These are phyloP conservation scores for Propithecus perrieri DNA, from an alignment of 2,797 vertebrate genomes.

Conservation along the genomic window DNA sequence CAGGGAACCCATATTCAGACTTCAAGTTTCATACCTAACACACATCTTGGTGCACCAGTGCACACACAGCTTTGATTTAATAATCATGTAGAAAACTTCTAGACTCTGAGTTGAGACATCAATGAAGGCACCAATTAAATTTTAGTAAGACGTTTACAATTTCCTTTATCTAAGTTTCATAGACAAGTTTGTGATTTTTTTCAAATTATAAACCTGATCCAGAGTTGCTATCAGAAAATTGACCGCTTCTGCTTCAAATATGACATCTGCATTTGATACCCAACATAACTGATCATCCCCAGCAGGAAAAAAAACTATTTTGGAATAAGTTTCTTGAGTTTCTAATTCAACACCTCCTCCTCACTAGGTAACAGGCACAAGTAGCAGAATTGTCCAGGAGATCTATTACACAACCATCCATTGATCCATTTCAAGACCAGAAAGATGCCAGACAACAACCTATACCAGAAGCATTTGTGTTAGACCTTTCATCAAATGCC, in stretches of 20 bases:
- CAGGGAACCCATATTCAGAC: background rate
- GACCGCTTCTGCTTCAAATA: background rate
- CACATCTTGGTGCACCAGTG: background rate
- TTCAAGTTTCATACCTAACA: background rate
- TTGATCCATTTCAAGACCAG: background rate
- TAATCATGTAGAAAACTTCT: background rate
- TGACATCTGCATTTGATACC: background rate
- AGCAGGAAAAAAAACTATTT: background rate
- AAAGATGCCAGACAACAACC: background rate
- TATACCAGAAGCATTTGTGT: background rate
- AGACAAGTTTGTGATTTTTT: background rate
- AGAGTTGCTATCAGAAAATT: background rate
- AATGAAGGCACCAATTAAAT: background rate
- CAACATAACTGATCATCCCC: background rate
- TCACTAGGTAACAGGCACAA: background rate
- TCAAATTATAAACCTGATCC: background rate
- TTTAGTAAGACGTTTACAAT: background rate
- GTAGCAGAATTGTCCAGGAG: background rate
- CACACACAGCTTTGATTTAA: background rate
- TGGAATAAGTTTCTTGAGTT: background rate
- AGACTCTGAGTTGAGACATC: background rate
- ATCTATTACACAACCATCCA: background rate
- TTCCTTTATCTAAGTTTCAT: background rate
- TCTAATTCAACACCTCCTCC: background rate
- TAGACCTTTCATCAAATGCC: background rate